phyloP scores from a whole-genome alignment of 2,113 vertebrate species.

The Myrmophylax atrothorax region DNA sequence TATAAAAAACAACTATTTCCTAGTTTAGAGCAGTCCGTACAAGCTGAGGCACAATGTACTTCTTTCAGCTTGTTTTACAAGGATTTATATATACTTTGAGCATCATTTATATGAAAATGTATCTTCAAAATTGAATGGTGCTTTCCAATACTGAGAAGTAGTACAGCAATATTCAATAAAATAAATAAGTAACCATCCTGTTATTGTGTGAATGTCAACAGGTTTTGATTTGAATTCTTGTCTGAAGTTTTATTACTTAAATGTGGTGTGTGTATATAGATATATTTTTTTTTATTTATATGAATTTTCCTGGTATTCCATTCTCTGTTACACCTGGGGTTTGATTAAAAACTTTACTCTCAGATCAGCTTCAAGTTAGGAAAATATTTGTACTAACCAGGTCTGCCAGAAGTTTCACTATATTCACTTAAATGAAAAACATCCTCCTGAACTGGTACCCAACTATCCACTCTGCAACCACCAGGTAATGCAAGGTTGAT shows the following conservation, averaged over 20 bases:
- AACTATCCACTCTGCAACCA: neutral
- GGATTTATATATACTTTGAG: neutral
- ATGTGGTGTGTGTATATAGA: accelerated
- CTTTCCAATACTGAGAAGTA: neutral
- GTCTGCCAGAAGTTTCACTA: neutral
- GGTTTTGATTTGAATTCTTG: neutral
- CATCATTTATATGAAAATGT: neutral
- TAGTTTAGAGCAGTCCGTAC: neutral
- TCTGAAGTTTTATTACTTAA: neutral
- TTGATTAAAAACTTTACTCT: neutral
- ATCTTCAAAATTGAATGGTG: neutral
- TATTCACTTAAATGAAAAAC: neutral
- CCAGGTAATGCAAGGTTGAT: neutral
- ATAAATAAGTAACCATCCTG: neutral
- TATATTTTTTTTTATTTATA: neutral
- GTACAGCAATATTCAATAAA: neutral
- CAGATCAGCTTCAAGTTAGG: neutral
- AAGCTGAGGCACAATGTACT: neutral
- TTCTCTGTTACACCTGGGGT: neutral
- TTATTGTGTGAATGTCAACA: neutral
- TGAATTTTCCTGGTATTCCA: neutral
- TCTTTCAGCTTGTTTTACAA: neutral
- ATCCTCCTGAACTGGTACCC: neutral
- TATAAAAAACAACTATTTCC: neutral
- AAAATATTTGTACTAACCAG: neutral